Base-by-base conservation (phyloP, 2,888 invertebrate species). In the Rugalucina vietnamica region DNA sequence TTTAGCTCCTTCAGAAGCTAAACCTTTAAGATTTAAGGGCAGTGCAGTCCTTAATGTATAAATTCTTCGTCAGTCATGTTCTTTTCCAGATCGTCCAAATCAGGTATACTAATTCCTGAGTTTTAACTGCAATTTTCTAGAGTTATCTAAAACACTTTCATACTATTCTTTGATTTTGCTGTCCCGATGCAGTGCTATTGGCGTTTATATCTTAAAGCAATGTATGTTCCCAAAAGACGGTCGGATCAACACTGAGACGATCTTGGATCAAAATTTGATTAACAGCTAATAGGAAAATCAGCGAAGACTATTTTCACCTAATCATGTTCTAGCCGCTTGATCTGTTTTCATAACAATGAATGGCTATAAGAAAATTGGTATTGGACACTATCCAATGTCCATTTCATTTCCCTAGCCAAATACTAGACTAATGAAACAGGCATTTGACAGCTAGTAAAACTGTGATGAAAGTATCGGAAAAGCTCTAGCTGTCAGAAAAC, bases 261-360 rank as follows among this genome's bases (percentile, higher is more conserved):
- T 79, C 79, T 75, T 74, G 60, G 84, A 85, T 79, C 78, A 49
- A 81, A 79, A 85, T 85, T 81, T 76, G 84, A 85, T 85, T 78
- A 81, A 79, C 65, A 73, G 34, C 65, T 65, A 65, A 65, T 65
- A 65, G 65, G 65, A 65, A 65, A 65, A 65, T 65, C 65, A 65
- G 65, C 27, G 65, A 65, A 65, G 12, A 65, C 65, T 34, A 5
- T 65, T 43, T 34, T 65, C 65, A 24, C 29, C 12, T 65, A 65
- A 65, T 65, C 65, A 65, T 34, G 65, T 65, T 65, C 65, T 65
- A 10, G 34, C 24, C 34, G 65, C 65, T 65, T 65, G 34, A 65
- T 65, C 65, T 65, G 34, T 18, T 65, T 34, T 12, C 21, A 12
- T 65, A 65, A 65, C 34, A 65, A 65, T 65, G 32, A 65, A 27